Base-by-base conservation (phyloP, 1,140 invertebrate species). In the Procambarus virginalis region DNA sequence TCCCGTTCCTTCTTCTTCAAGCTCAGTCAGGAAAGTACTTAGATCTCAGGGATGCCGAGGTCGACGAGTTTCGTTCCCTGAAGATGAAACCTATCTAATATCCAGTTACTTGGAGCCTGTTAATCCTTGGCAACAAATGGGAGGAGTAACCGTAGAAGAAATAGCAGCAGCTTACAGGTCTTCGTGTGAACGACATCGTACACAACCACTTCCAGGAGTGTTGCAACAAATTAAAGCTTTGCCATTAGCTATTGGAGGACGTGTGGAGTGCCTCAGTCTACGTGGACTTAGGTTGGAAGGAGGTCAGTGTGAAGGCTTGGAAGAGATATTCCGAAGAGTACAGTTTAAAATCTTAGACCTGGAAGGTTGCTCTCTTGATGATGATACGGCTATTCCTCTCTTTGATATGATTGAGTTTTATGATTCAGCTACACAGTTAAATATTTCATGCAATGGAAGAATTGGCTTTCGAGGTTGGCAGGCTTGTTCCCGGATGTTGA, bases 361-460 rank as follows among this genome's bases (percentile, higher is more conserved):
- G 68, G 96, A 97, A 93, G 94, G 95, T 79, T 95, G 95, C 75
- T 94, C 94, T 91, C 94, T 97, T n/a, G 95, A 96, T 93, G 96
- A 97, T 93, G 96, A 97, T 94, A 96, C 96, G 92, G 94, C 95
- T 46, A 96, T 96, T 92, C 96, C 97, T 73, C 93, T 98, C 70
- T 98, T 98, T 94, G 97, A 98, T 93, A 98, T 98, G 97, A 95
- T 98, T 91, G 97, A 98, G 93, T 98, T 97, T 94, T 98, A 98
- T 94, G 97, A 98, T 93, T 97, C 97, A 75, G 95, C 96, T 2
- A 95, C 94, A 51, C 95, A 96, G 89, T 93, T 98, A 78, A 97
- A 97, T 93, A 96, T 98, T 86, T 96, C 96, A 45, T 96, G 95
- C 79, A 97, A 97, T 93, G 95, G 95, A 91, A 95, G 95, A 91